These are phyloP conservation scores for Mesorhabditis spiculigera DNA, from an alignment of 2,888 invertebrate genomes.

Conservation along the genomic window DNA sequence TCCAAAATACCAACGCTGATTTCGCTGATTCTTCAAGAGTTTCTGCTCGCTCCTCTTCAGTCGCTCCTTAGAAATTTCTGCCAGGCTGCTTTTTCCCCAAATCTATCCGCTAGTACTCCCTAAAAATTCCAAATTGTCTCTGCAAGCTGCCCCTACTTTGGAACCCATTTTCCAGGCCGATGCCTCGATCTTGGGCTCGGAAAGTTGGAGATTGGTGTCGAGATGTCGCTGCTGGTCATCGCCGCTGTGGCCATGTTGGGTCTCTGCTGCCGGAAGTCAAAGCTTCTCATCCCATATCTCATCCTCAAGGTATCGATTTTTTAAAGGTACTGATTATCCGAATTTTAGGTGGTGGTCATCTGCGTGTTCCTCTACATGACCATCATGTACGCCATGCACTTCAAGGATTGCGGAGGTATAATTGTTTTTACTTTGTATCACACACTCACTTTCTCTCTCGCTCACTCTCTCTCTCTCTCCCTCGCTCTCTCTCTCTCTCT, in stretches of 20 bases:
- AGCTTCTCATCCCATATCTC: not conserved
- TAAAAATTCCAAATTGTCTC: no score
- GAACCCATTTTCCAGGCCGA: not conserved
- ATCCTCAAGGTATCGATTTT: not conserved
- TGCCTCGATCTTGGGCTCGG: not conserved
- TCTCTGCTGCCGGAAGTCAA: not conserved
- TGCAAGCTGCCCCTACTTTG: no score
- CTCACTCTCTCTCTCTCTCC: no score
- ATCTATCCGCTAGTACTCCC: no score
- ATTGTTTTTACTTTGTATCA: no score
- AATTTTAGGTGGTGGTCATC: conserved; percentile 1
- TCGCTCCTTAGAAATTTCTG: no score
- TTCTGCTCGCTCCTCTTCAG: no score
- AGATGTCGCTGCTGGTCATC: not conserved
- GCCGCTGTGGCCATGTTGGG: conserved; percentile 1
- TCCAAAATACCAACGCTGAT: no score
- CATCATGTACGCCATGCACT: conserved; percentile 2
- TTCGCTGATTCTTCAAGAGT: no score
- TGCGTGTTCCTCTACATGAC: not conserved
- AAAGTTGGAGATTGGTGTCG: not conserved
- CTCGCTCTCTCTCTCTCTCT: no score
- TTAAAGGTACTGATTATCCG: not conserved
- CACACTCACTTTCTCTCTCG: no score
- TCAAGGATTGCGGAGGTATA: conserved; percentile 4
- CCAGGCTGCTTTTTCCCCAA: no score